Evolutionary conservation across 2,888 invertebrate genomes (phyloP).

Genomic region (Drosophila kambysellisi): DNA sequence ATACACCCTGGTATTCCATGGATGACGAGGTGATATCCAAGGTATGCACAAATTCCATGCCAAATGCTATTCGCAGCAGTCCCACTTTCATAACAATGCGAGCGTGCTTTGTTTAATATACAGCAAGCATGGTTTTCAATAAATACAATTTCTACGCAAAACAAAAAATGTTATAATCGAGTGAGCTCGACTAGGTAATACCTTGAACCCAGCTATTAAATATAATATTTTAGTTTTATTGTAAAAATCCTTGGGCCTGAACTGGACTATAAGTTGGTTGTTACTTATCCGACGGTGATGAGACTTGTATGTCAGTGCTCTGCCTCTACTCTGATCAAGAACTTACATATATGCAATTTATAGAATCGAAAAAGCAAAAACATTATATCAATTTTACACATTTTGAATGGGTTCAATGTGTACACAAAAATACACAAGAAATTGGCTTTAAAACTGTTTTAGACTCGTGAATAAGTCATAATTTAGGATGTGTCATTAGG

Average conservation of each 20-base stretch:
- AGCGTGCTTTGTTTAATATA: conserved; percentile 1
- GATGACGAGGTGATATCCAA: conserved; percentile 20
- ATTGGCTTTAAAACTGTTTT: neutral
- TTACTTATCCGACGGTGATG: no score
- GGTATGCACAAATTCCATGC: conserved; percentile 32
- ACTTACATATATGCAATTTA: neutral
- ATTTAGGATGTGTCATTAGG: conserved; percentile 20
- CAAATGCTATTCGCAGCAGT: neutral
- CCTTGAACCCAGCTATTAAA: neutral
- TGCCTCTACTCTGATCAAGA: neutral
- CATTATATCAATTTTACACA: neutral
- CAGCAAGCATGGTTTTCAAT: neutral
- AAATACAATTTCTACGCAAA: neutral
- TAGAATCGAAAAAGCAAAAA: neutral
- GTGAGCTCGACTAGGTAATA: neutral
- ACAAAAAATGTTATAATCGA: neutral
- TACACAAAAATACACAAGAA: neutral
- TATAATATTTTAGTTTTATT: neutral
- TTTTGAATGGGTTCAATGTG: neutral
- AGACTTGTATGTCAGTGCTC: neutral
- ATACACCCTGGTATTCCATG: conserved; percentile 14
- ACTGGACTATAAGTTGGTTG: no score
- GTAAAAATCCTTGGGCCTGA: no score
- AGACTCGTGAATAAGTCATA: conserved; percentile 21
- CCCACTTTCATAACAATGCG: neutral